Percentiles rank a stretch among this genome's conserved stretches.
Evolutionary conservation across 1,140 invertebrate species (phyloP).

Genomic region (Lordiphosa stackelbergi): DNA sequence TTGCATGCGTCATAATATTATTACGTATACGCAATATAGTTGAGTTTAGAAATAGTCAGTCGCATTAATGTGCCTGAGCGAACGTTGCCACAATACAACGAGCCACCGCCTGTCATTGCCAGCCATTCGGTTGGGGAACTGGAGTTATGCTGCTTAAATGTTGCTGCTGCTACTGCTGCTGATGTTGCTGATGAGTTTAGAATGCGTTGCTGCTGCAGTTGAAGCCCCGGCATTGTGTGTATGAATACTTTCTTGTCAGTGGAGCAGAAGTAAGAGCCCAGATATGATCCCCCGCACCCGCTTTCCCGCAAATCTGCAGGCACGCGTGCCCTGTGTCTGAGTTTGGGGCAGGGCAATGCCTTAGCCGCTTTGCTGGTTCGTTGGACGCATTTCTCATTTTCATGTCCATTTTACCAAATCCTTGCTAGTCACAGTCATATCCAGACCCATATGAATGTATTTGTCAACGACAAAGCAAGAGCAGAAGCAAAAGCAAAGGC

Average conservation of each 20-base stretch:
- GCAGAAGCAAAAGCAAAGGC: background rate
- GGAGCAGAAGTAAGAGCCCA: conserved; percentile 21
- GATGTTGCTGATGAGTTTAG: conserved; percentile 63
- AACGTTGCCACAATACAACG: conserved; percentile 29
- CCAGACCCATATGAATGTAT: conserved; percentile 40
- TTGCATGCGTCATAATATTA: conserved; percentile 15
- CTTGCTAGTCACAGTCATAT: conserved; percentile 41
- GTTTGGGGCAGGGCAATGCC: conserved; percentile 12
- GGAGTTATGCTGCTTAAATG: conserved; percentile 15
- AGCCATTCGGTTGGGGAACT: conserved; percentile 33
- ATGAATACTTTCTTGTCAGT: conserved; percentile 46
- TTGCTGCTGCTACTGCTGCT: conserved; percentile 14
- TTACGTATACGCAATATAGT: conserved; percentile 45
- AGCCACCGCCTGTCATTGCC: conserved; percentile 31
- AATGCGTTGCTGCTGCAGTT: conserved; percentile 50
- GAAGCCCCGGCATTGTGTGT: conserved; percentile 24
- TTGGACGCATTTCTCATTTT: conserved; percentile 73
- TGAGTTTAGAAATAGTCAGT: conserved; percentile 22
- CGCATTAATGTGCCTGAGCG: conserved; percentile 43
- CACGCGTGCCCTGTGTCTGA: conserved; percentile 23
- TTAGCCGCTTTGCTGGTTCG: conserved; percentile 66
- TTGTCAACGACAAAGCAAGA: conserved; percentile 62
- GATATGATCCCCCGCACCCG: conserved; percentile 10
- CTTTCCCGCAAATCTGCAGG: conserved; percentile 6
- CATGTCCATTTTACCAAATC: conserved; percentile 69